Evolutionary conservation across 2,888 invertebrate species (phyloP).

Genomic region (Lasiommata megera): DNA sequence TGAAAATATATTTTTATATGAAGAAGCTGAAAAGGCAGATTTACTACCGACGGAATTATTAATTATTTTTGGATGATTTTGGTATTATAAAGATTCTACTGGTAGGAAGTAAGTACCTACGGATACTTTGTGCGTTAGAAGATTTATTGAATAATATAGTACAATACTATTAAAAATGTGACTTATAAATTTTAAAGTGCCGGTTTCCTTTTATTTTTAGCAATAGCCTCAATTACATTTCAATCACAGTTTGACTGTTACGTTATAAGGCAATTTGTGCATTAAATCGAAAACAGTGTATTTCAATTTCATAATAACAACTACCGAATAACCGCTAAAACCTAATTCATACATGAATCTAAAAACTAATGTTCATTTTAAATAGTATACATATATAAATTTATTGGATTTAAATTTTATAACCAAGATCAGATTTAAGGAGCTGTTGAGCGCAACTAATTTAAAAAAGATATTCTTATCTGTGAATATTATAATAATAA

Average conservation of each 20-base stretch:
- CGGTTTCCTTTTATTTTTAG: constrained; percentile 25
- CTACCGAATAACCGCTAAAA: constrained; percentile 11
- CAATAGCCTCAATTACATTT: constrained; percentile 39
- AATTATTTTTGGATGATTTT: too few species aligned
- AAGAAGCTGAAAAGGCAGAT: too few species aligned
- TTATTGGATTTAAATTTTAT: not conserved
- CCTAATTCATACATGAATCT: constrained; percentile 1
- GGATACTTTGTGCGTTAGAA: constrained; percentile 7
- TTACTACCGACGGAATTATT: too few species aligned
- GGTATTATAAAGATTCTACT: too few species aligned
- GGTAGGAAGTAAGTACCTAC: not conserved
- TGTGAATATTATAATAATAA: too few species aligned
- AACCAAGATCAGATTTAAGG: not conserved
- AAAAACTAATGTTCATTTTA: not conserved
- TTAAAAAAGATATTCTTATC: not conserved
- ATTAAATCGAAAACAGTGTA: constrained; percentile 20
- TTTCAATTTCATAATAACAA: constrained; percentile 15
- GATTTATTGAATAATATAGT: not conserved
- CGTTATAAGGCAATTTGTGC: constrained; percentile 41
- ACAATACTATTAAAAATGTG: not conserved
- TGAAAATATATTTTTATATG: too few species aligned
- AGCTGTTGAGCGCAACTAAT: not conserved
- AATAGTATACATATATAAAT: not conserved
- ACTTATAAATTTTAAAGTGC: constrained; percentile 13
- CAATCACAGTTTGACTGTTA: constrained; percentile 45